Conservation (phyloP, 1,140 invertebrate genomes). For the Drosophila busckii region DNA sequence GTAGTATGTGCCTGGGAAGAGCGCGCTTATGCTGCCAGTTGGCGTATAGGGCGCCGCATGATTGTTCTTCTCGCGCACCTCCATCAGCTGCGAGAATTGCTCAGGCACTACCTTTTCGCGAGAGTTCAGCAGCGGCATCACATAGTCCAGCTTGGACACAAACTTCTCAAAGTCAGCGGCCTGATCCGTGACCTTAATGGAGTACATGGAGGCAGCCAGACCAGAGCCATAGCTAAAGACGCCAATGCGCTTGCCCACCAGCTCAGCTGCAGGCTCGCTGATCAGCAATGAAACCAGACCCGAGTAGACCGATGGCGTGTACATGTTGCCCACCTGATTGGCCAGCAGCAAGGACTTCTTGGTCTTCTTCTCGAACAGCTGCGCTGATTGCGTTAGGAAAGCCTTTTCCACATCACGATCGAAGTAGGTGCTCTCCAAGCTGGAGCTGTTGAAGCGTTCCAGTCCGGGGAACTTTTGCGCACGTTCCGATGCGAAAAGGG, state of each 20-base stretch:
- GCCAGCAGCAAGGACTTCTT: constrained; percentile 91
- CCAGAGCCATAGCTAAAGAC: constrained; percentile 99
- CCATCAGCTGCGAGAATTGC: constrained; percentile 89
- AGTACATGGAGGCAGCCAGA: constrained; percentile 96
- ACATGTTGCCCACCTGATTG: constrained; percentile 98
- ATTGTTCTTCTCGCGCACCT: constrained; percentile 88
- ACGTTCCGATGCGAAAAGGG: too few relatives aligned
- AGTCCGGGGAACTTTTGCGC: constrained; percentile 83
- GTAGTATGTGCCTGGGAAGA: constrained; percentile 96
- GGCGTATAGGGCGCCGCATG: constrained; percentile 91
- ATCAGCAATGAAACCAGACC: constrained; percentile 93
- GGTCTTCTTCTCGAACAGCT: constrained; percentile 90
- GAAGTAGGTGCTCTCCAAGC: constrained; percentile 93
- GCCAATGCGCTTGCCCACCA: constrained; percentile 89
- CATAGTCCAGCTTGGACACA: constrained; percentile 84
- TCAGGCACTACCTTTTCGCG: constrained; percentile 86
- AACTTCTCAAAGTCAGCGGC: constrained; percentile 83
- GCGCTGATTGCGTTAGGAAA: constrained; percentile 87
- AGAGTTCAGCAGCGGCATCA: constrained; percentile 84
- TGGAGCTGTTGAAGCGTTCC: constrained; percentile 83
- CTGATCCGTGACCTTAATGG: constrained; percentile 87
- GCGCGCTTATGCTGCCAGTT: constrained; percentile 82
- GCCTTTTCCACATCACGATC: constrained; percentile 94
- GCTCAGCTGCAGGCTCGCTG: constrained; percentile 82
- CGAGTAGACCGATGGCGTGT: constrained; percentile 97